Conservation (phyloP, 2,113 vertebrate genomes). For the Dunckerocampus dactyliophorus region DNA sequence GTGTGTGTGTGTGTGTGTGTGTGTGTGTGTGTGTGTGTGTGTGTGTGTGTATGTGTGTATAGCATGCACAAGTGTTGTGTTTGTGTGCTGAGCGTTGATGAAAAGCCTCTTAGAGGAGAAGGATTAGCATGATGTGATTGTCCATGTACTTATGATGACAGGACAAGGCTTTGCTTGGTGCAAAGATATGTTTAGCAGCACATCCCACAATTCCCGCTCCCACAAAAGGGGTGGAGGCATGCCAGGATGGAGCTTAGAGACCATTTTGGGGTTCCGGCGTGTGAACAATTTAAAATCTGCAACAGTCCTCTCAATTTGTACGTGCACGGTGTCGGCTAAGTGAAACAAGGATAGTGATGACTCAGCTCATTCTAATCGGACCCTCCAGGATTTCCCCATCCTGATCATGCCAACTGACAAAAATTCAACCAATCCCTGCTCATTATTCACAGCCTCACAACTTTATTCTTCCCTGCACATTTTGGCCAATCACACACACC, state of each 20-base stretch:
- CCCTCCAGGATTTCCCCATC: too few species aligned
- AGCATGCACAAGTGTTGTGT: background rate
- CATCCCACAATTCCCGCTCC: conserved; percentile 31
- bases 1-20: too few species aligned
- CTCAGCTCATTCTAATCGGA: too few species aligned
- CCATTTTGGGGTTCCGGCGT: background rate
- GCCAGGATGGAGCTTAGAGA: conserved; percentile 14
- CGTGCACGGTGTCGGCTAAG: too few species aligned
- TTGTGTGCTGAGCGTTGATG: conserved; percentile 20
- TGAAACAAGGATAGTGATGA: too few species aligned
- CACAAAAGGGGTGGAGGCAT: conserved; percentile 24
- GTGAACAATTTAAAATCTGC: too few species aligned
- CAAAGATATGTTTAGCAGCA: conserved; percentile 57
- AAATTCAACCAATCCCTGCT: too few species aligned
- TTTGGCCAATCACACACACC: too few species aligned
- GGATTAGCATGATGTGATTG: conserved; percentile 60
- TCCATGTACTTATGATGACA: conserved; percentile 44
- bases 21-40: background rate
- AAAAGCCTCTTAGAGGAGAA: conserved; percentile 49
- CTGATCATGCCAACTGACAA: too few species aligned
- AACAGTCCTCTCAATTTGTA: too few species aligned
- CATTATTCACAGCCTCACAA: too few species aligned
- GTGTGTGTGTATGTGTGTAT: background rate
- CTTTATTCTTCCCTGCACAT: too few species aligned
- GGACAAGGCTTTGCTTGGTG: conserved; percentile 48